Evolutionary conservation across 2,113 vertebrate genomes (phyloP), one percentile per base, ranked within the genome.

Genomic region (Cichladusa arquata): DNA sequence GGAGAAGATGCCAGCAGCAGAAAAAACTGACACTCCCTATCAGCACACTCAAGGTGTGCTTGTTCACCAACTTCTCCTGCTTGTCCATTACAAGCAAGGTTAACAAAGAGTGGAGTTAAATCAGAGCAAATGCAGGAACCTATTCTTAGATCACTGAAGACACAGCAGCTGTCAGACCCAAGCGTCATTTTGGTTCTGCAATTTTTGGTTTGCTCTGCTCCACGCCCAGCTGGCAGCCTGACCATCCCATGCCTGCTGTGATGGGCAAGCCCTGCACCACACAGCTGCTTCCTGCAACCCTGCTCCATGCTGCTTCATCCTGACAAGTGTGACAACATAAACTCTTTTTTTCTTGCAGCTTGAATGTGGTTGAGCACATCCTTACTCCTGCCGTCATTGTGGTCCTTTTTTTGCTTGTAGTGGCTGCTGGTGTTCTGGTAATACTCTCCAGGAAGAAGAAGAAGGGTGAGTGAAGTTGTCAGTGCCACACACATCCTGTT

Each of bases 241-340:
- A 19, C 8, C 14, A 9, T 18, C 34, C 12, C 16, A 3, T 0
- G 4, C 56, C 56, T 53, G 31, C 38, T 54, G 24, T 11, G 45
- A 17, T n/a, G 14, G 23, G 34, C 44, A 19, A 42, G 8, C 15
- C 25, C 22, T 5, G 1, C 17, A 51, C 17, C 51, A 11, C 62
- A 18, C 61, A 51, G 50, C 50, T 0, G 0, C 22, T 25, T 20
- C 29, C 69, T 7, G 2, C 3, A 2, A 1, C 22, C 24, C 33
- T 40, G 40, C 66, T 60, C n/a, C 2, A 0, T 8, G n/a, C 42
- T 25, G 28, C 5, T 36, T 70, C 25, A 25, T 65, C 34, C 28
- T 0, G 16, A 64, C 34, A 61, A 36, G 7, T 0, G 5, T 34
- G 34, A 40, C 60, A 84, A 38, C 18, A 48, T 29, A 42, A 84